These are phyloP conservation scores for Acrocephalus kingi DNA, from an alignment of 2,113 vertebrate genomes.

Conservation along the genomic window DNA sequence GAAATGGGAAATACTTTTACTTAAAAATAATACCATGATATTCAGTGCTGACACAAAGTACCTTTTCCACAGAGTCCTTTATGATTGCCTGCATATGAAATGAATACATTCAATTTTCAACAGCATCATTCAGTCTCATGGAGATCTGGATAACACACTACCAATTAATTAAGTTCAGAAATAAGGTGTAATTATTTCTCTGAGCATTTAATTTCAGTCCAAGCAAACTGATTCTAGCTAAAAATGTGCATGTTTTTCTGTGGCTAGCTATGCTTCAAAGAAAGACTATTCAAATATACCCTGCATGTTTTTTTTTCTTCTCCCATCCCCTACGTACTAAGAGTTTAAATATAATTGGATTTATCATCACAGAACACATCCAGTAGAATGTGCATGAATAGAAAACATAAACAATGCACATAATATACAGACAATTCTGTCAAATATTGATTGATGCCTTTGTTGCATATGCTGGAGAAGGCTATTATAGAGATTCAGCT, in stretches of 20 bases:
- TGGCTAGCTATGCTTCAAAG: background rate
- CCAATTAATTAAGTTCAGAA: background rate
- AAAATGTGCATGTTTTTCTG: background rate
- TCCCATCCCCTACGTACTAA: background rate
- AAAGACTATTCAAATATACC: background rate
- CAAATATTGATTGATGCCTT: background rate
- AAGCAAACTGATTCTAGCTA: background rate
- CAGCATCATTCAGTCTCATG: background rate
- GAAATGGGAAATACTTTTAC: background rate
- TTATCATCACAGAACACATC: background rate
- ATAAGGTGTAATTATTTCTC: background rate
- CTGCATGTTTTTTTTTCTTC: background rate
- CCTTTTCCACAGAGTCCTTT: background rate
- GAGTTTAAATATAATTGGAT: background rate
- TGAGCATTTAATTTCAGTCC: background rate
- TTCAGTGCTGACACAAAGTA: background rate
- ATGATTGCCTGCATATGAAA: background rate
- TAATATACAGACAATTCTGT: background rate
- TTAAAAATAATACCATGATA: background rate
- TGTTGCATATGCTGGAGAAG: background rate
- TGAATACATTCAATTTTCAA: background rate
- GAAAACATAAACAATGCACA: background rate
- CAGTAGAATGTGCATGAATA: fast-evolving
- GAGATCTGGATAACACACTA: background rate
- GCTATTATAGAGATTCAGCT: background rate